phyloP scores from a whole-genome alignment of 2,797 vertebrate genomes.

The Phylloscopus collybita region DNA sequence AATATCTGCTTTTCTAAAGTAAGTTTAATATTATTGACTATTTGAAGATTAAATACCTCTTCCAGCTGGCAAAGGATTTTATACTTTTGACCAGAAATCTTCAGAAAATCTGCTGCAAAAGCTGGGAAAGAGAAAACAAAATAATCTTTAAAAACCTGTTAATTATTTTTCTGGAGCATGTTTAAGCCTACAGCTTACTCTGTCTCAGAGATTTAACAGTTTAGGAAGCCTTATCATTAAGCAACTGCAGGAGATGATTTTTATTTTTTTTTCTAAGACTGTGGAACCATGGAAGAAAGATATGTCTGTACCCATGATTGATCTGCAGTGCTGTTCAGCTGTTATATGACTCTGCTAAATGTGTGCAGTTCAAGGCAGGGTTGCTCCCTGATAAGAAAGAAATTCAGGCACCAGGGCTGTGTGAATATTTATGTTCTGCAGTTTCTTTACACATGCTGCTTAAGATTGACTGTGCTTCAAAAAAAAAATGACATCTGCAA shows the following conservation, averaged over 20 bases:
- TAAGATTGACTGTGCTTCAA: neutral
- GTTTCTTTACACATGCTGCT: conserved; percentile 1
- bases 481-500: neutral
- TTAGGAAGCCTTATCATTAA: conserved; percentile 28
- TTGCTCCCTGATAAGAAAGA: conserved; percentile 30
- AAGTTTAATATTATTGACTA: neutral
- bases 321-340: neutral
- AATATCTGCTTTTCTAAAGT: neutral
- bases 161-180: neutral
- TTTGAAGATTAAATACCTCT: neutral
- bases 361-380: conserved; percentile 11
- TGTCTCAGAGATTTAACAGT: neutral
- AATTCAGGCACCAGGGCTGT: neutral
- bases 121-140: neutral
- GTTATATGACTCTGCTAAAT: conserved; percentile 7
- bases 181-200: neutral
- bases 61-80: neutral
- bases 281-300: neutral
- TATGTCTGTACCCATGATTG: conserved; percentile 11
- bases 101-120: neutral
- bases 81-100: neutral
- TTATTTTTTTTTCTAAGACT: neutral
- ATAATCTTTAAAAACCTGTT: neutral
- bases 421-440: conserved; percentile 19
- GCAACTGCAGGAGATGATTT: neutral